Percentiles rank a stretch among this genome's conserved stretches.
Evolutionary conservation across 1,140 invertebrate genomes (phyloP).

Genomic region (Meloidogyne chitwoodi): DNA sequence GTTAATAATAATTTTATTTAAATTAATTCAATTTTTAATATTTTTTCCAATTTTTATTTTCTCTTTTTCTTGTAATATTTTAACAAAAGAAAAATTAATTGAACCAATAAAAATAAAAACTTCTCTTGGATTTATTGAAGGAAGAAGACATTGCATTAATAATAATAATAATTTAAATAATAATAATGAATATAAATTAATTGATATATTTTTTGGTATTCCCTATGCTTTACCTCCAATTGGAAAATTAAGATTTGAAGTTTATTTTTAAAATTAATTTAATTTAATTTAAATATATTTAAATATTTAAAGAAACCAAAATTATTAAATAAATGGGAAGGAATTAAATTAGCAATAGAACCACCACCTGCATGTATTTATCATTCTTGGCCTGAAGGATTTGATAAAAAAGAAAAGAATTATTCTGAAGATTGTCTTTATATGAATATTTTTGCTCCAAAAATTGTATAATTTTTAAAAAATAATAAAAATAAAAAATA

Average conservation of each 20-base stretch:
- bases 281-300: not conserved
- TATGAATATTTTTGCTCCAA: slow-evolving; percentile 86
- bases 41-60: no score
- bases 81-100: not conserved
- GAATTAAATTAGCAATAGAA: slow-evolving; percentile 5
- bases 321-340: slow-evolving; percentile 25
- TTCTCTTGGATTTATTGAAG: not conserved
- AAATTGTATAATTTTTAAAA: not conserved
- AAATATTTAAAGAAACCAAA: slow-evolving; percentile 33
- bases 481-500: not conserved
- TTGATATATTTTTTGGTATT: slow-evolving; percentile 23
- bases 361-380: slow-evolving; percentile 29
- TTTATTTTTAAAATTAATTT: slow-evolving; percentile 1
- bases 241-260: slow-evolving; percentile 21
- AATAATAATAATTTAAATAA: no score
- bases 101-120: not conserved
- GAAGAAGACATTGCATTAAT: not conserved
- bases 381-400: slow-evolving; percentile 8
- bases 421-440: slow-evolving; percentile 89
- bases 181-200: not conserved
- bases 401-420: slow-evolving; percentile 8
- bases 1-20: no score
- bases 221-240: slow-evolving; percentile 18
- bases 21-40: no score
- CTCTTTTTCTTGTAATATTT: no score